Conservation (phyloP, 1,140 invertebrate genomes). For the Saxidomus purpurata region DNA sequence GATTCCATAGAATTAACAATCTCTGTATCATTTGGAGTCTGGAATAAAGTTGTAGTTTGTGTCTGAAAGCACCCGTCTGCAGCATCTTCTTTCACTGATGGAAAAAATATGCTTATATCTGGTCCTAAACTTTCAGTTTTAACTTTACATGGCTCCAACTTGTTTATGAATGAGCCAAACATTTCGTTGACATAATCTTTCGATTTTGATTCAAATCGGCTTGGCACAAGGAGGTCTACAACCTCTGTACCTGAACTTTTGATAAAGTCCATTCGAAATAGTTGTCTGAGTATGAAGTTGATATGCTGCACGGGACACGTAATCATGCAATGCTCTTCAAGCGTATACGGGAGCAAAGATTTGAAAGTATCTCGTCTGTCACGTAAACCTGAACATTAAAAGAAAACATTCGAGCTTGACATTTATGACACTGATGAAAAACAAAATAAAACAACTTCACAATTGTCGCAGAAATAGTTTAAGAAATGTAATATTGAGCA, state of each 20-base stretch:
- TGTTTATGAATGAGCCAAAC: neutral
- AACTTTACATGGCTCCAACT: neutral
- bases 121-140: neutral
- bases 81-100: neutral
- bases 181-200: neutral
- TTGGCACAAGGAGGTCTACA: neutral
- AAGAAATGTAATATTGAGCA: too few relatives aligned
- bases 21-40: neutral
- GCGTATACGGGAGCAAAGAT: too few relatives aligned
- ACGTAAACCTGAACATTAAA: too few relatives aligned
- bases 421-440: too few relatives aligned
- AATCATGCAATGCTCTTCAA: too few relatives aligned
- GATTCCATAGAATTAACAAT: neutral
- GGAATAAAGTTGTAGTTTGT: too few relatives aligned
- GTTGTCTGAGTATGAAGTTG: neutral
- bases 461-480: too few relatives aligned
- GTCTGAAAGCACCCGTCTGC: neutral
- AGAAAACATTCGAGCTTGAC: too few relatives aligned
- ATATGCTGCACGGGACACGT: neutral
- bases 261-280: neutral
- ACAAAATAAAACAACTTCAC: too few relatives aligned
- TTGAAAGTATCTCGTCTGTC: too few relatives aligned
- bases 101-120: slow-evolving; percentile 5
- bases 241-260: neutral
- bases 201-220: neutral